A percentile compares a stretch with the other conserved stretches of the same genome.
Evolutionary conservation across 2,888 invertebrate genomes (phyloP).

Genomic region (Zaprionus obscuricornis): DNA sequence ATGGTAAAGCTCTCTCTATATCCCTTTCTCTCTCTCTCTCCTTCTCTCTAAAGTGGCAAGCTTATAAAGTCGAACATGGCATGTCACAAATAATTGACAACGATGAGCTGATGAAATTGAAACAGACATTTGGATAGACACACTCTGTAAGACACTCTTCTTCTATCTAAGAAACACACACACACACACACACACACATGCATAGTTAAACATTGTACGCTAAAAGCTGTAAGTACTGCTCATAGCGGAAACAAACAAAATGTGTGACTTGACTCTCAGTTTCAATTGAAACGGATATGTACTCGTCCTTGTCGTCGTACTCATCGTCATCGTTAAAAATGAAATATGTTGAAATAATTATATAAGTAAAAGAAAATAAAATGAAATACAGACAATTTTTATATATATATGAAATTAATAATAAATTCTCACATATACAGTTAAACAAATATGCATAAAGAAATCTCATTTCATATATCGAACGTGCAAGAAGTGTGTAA

Average conservation of each 20-base stretch:
- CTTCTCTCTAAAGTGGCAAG: constrained; percentile 61
- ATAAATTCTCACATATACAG: constrained; percentile 12
- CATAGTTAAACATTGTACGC: no score
- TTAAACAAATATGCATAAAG: constrained; percentile 46
- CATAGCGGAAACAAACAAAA: no score
- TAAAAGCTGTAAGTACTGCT: background rate
- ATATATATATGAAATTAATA: constrained; percentile 35
- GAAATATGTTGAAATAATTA: no score
- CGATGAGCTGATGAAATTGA: constrained; percentile 60
- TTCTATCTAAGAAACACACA: background rate
- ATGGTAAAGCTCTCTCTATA: no score
- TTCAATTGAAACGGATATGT: no score
- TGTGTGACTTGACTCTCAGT: no score
- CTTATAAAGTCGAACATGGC: constrained; percentile 64
- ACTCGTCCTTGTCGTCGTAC: no score
- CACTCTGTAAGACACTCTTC: constrained; percentile 29
- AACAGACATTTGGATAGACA: constrained; percentile 44
- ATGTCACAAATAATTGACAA: constrained; percentile 72
- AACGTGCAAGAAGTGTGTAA: constrained; percentile 30
- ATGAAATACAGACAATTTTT: no score
- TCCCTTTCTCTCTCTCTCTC: constrained; percentile 3
- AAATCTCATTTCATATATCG: constrained; percentile 47
- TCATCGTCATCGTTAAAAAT: no score
- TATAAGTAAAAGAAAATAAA: no score
- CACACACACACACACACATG: no score